Percentiles rank a stretch among this genome's conserved stretches.
Conservation (phyloP, 2,113 vertebrate species). For the Falcunculus frontatus region DNA sequence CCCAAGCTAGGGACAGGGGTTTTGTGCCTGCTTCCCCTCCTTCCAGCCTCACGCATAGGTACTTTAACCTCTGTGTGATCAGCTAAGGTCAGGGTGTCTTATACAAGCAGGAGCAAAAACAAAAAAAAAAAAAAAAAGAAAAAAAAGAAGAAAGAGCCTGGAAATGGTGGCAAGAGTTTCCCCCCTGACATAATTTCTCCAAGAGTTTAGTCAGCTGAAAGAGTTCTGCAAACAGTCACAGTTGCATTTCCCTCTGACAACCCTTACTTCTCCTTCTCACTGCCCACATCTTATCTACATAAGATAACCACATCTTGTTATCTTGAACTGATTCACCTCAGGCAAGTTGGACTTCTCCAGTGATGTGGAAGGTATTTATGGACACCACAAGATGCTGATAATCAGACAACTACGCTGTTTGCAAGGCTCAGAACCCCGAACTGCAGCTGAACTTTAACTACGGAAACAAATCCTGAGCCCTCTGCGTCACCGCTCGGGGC, state of each 20-base stretch:
- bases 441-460: not conserved
- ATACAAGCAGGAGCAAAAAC: fast-evolving
- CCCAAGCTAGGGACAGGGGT: not conserved
- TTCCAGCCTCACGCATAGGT: not conserved
- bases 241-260: not conserved
- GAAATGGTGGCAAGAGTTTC: not conserved
- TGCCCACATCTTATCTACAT: not conserved
- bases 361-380: not conserved
- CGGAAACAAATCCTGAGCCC: not conserved
- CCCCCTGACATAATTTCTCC: not conserved
- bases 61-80: not conserved
- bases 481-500: fast-evolving
- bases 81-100: not conserved
- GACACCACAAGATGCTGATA: not conserved
- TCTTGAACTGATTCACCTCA: not conserved
- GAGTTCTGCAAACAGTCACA: not conserved
- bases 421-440: not conserved
- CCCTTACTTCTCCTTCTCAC: not conserved
- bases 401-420: not conserved
- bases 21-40: not conserved
- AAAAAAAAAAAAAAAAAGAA: not conserved
- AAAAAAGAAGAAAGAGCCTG: not conserved
- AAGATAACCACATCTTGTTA: not conserved
- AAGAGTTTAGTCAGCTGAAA: not conserved
- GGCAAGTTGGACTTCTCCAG: not conserved